Conservation (phyloP, 2,888 invertebrate species). For the Athetis lepigone region DNA sequence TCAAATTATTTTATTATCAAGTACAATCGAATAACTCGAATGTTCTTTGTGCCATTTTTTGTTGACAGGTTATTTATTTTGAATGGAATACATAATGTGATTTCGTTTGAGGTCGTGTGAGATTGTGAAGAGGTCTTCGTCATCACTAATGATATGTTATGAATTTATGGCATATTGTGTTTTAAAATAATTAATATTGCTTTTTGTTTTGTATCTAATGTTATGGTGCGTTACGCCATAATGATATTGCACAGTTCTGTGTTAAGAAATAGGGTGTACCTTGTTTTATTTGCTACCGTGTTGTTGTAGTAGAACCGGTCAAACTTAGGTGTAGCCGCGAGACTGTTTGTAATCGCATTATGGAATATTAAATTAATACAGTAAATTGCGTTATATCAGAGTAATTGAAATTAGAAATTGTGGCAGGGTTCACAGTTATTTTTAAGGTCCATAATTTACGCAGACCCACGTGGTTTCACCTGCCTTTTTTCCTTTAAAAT, state of each 20-base stretch:
- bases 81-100: conserved; percentile 66
- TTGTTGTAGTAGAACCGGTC: conserved; percentile 29
- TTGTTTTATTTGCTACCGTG: conserved; percentile 45
- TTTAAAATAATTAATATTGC: conserved; percentile 15
- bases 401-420: conserved; percentile 19
- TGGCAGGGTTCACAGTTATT: background rate
- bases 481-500: conserved; percentile 1
- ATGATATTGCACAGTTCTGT: conserved; percentile 16
- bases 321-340: conserved; percentile 24
- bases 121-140: conserved; percentile 58
- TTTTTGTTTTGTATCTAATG: conserved; percentile 16
- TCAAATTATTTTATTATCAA: conserved; percentile 83
- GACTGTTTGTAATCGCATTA: conserved; percentile 13
- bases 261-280: conserved; percentile 36
- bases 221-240: conserved; percentile 6
- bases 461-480: too few relatives aligned
- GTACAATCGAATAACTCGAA: conserved; percentile 74
- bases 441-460: background rate
- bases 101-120: conserved; percentile 58
- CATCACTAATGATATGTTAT: conserved; percentile 50
- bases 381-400: conserved; percentile 22
- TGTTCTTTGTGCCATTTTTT: conserved; percentile 72
- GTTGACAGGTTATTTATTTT: conserved; percentile 84
- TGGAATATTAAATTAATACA: conserved; percentile 20
- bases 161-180: conserved; percentile 28